phyloP scores from a whole-genome alignment of 2,797 vertebrate species.

The Morelia viridis region DNA sequence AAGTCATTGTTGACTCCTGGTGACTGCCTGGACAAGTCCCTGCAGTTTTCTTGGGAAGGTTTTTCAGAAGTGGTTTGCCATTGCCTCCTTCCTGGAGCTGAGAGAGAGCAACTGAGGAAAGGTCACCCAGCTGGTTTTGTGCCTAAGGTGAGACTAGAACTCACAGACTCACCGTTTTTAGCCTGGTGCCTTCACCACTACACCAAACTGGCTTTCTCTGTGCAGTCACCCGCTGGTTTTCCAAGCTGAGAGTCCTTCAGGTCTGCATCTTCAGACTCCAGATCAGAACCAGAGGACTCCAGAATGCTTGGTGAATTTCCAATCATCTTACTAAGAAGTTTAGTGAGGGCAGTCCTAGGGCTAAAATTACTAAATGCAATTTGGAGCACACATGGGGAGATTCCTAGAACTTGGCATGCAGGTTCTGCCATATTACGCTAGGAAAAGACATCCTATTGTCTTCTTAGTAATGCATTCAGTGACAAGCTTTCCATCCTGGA shows the following conservation, averaged over 20 bases:
- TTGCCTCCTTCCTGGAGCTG: background rate
- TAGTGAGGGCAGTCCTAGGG: background rate
- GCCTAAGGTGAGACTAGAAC: background rate
- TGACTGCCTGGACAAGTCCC: background rate
- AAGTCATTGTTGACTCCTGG: background rate
- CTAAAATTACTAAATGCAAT: background rate
- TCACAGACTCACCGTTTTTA: background rate
- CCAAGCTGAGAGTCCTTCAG: background rate
- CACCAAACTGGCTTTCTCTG: background rate
- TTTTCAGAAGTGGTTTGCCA: background rate
- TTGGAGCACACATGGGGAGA: background rate
- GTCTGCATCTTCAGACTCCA: background rate
- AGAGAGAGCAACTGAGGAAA: background rate
- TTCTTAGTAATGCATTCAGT: too few species aligned
- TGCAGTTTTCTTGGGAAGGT: background rate
- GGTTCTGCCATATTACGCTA: too few species aligned
- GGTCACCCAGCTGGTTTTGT: background rate
- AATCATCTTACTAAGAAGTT: background rate
- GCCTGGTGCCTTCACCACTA: background rate
- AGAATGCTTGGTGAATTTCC: background rate
- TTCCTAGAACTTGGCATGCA: too few species aligned
- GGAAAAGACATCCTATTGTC: background rate
- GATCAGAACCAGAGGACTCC: background rate
- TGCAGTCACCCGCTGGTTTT: background rate
- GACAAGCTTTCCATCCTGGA: background rate